phyloP scores from a whole-genome alignment of 2,888 invertebrate genomes.

The Creontiades dilutus region DNA sequence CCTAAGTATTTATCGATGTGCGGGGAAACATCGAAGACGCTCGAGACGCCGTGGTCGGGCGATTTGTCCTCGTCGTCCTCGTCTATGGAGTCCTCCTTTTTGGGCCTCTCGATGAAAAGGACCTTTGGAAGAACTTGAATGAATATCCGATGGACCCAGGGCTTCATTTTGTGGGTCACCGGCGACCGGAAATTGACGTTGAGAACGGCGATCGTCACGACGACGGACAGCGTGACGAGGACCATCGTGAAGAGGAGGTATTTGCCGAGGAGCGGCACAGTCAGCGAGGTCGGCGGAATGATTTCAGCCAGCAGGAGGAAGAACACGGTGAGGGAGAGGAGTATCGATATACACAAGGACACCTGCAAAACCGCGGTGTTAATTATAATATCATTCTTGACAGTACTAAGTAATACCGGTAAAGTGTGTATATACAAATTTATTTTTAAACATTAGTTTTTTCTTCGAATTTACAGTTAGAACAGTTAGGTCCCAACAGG shows the following conservation, averaged over 20 bases:
- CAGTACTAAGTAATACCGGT: too few species aligned
- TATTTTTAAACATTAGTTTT: too few species aligned
- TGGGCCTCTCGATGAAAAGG: slow-evolving; percentile 92
- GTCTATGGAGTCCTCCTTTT: slow-evolving; percentile 84
- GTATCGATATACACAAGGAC: slow-evolving; percentile 95
- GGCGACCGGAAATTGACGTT: slow-evolving; percentile 95
- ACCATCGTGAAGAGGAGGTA: slow-evolving; percentile 97
- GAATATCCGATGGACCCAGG: slow-evolving; percentile 84
- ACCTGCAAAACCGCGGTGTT: slow-evolving; percentile 78
- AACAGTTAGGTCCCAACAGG: too few species aligned
- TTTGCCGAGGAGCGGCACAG: slow-evolving; percentile 94
- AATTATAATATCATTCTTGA: neutral
- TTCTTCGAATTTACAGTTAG: too few species aligned
- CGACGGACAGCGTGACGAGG: slow-evolving; percentile 94
- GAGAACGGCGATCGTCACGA: slow-evolving; percentile 95
- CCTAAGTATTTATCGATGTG: slow-evolving; percentile 84
- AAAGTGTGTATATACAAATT: too few species aligned
- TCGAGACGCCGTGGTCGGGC: slow-evolving; percentile 86
- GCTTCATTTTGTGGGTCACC: slow-evolving; percentile 94
- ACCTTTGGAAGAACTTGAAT: slow-evolving; percentile 86
- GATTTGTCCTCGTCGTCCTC: slow-evolving; percentile 79
- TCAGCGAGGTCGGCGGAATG: slow-evolving; percentile 95
- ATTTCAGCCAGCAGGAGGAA: slow-evolving; percentile 95
- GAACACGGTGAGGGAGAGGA: slow-evolving; percentile 95
- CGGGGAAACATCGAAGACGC: slow-evolving; percentile 86